Evolutionary conservation across 2,888 invertebrate genomes (phyloP), one percentile per base, ranked within the genome.

Genomic region (Ephialtes manifestator): DNA sequence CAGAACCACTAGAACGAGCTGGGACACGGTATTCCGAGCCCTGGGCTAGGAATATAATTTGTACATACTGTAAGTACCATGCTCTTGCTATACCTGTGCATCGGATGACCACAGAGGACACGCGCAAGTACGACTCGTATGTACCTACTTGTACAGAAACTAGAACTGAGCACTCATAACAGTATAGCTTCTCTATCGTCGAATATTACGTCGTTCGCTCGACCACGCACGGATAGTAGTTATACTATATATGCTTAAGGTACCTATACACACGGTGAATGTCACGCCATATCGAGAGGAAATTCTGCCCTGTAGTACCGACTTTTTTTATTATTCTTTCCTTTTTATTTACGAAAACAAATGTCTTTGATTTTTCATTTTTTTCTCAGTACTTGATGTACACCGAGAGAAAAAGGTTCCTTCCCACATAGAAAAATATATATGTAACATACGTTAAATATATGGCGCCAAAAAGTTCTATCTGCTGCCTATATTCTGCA

Each of bases 41-140:
- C 63, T 71, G 63, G 75, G 51, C 67, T 58, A 46, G 31, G 77
- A 86, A 84, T 81, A 84, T 83, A 77, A 86, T 81, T 86, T 84
- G 84, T 74, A 83, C 76, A 68, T 60, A 58, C 51, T 74, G 43
- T 60, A 68, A 72, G 58, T 60, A 78, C 67, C 31, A 24, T 60
- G 39, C 48, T 28, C 58, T 18, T 39, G 55, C 58, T 53, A 78
- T 58, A 60, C 55, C 60, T 75, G 65, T 71, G 65, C 71, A 80
- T 72, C 76, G 55, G 35, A 71, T 67, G 71, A 76, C 80, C 76
- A 76, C 75, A 72, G 76, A 72, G 65, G 67, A 67, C 80, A 76
- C 46, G 65, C 53, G 48, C 75, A 58, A 80, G 71, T 60, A 67
- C 46, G 11, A 46, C 51, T 20, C 31, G 65, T 20, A 15, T 31